Evolutionary conservation across 1,140 invertebrate genomes (phyloP).

Genomic region (Parasteatoda tepidariorum): DNA sequence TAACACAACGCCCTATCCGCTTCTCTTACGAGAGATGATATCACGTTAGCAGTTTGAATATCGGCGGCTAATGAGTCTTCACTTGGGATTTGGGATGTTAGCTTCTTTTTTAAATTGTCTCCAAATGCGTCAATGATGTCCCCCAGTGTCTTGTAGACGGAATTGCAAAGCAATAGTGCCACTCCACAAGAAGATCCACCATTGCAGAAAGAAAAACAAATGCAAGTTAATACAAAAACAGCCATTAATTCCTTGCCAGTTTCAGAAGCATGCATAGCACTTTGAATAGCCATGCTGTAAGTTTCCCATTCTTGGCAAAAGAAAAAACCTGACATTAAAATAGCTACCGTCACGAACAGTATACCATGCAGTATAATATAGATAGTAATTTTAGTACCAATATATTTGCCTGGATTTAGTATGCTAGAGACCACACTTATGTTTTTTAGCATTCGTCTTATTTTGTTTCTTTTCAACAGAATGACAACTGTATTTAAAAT

Average conservation of each 20-base stretch:
- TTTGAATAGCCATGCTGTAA: background rate
- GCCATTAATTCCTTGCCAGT: background rate
- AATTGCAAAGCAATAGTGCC: background rate
- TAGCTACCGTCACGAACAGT: background rate
- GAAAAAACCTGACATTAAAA: background rate
- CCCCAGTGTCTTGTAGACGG: background rate
- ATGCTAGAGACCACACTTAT: background rate
- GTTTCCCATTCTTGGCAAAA: slow-evolving; percentile 15
- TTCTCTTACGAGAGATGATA: background rate
- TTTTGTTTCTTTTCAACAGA: background rate
- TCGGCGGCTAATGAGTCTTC: background rate
- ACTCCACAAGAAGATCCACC: background rate
- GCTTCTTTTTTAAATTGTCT: background rate
- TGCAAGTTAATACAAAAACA: background rate
- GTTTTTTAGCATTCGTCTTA: background rate
- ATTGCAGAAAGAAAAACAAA: background rate
- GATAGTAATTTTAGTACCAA: background rate
- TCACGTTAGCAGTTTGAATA: background rate
- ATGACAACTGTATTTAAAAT: background rate
- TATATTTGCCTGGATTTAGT: background rate
- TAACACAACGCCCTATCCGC: background rate
- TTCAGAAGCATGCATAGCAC: background rate
- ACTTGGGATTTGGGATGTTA: background rate
- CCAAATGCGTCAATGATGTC: background rate
- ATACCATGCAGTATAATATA: background rate